phyloP scores from a whole-genome alignment of 2,888 invertebrate species.

The Lasioglossum morio region DNA sequence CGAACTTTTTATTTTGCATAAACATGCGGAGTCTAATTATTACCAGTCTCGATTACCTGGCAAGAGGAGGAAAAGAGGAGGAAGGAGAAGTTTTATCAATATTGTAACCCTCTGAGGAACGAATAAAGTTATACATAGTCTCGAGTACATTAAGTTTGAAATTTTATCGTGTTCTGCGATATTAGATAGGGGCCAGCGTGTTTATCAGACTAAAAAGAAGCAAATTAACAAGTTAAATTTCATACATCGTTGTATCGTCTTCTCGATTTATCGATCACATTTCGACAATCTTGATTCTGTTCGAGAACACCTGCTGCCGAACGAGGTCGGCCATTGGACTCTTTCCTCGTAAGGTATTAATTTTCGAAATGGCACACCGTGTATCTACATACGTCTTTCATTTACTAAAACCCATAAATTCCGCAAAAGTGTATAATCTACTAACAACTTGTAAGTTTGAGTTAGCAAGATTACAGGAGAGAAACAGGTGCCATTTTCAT shows the following conservation, averaged over 20 bases:
- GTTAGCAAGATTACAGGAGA: not conserved
- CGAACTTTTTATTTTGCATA: no score
- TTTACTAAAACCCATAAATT: not conserved
- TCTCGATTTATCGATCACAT: not conserved
- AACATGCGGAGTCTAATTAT: no score
- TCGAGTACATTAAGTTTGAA: no score
- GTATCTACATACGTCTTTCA: not conserved
- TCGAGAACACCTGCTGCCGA: slow-evolving; percentile 1
- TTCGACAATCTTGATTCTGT: slow-evolving; percentile 1
- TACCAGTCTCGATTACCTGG: not conserved
- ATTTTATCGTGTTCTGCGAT: not conserved
- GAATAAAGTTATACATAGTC: not conserved
- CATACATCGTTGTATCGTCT: not conserved
- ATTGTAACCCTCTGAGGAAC: no score
- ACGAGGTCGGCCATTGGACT: not conserved
- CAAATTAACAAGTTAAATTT: not conserved
- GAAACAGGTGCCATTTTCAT: not conserved
- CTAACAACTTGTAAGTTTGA: not conserved
- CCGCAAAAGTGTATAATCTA: not conserved
- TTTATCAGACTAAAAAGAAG: not conserved
- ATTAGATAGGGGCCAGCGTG: not conserved
- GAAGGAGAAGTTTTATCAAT: no score
- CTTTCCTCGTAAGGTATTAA: not conserved
- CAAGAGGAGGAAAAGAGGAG: no score
- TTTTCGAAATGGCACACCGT: slow-evolving; percentile 2